phyloP scores from a whole-genome alignment of 64 coral and sea anemone genomes.

The Actinia equina region DNA sequence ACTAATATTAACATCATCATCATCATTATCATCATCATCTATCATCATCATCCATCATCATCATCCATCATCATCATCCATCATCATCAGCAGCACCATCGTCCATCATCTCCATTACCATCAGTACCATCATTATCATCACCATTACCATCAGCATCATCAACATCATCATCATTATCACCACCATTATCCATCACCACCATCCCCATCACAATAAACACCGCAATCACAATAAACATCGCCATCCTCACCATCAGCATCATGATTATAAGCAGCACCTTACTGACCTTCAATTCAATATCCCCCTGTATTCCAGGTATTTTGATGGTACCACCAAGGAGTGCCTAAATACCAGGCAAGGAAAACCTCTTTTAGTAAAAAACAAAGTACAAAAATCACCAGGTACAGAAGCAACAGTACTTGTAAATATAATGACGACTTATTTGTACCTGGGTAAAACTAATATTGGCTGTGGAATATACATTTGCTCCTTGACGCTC shows the following conservation, averaged over 20 bases:
- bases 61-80: no score
- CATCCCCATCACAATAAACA: no score
- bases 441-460: constrained; percentile 82
- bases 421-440: not conserved
- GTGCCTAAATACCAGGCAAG: constrained; percentile 66
- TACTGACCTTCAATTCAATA: constrained; percentile 69
- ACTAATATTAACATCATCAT: no score
- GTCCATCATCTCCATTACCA: not conserved
- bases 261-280: no score
- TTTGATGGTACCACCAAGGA: constrained; percentile 78
- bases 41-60: no score
- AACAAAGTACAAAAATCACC: not conserved
- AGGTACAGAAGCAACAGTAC: not conserved
- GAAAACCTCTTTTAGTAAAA: not conserved
- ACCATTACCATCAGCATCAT: no score
- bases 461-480: constrained; percentile 72
- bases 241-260: not conserved
- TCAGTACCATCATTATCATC: no score
- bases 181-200: no score
- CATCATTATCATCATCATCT: no score
- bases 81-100: no score
- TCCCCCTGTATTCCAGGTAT: constrained; percentile 87
- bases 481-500: constrained; percentile 78
- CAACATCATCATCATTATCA: no score
- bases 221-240: not conserved